Percentiles rank a stretch among this genome's conserved stretches.
Conservation (phyloP, 2,888 invertebrate species). For the Linyphia triangularis region DNA sequence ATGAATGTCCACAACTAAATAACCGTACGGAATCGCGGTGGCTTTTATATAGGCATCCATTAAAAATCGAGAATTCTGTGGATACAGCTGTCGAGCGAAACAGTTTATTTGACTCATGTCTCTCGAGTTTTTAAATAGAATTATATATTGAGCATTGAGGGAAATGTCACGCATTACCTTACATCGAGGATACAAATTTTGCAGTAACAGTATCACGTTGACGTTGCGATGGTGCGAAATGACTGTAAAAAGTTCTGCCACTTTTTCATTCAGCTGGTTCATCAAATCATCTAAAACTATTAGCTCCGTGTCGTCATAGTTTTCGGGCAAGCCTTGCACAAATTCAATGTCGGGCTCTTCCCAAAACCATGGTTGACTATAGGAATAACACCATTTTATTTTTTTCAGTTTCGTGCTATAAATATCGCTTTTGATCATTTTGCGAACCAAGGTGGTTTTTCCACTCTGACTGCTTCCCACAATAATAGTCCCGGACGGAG, state of each 20-base stretch:
- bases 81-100: slow-evolving; percentile 38
- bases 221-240: slow-evolving; percentile 38
- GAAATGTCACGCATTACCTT: slow-evolving; percentile 53
- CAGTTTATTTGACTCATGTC: slow-evolving; percentile 45
- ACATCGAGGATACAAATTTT: slow-evolving; percentile 48
- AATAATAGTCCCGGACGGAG: slow-evolving; percentile 1
- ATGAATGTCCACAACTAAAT: slow-evolving; percentile 75
- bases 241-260: slow-evolving; percentile 30
- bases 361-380: slow-evolving; percentile 36
- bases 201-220: slow-evolving; percentile 23
- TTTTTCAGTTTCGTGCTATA: slow-evolving; percentile 21
- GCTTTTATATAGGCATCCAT: slow-evolving; percentile 72
- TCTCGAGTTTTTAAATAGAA: slow-evolving; percentile 53
- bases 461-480: background rate
- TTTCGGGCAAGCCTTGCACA: slow-evolving; percentile 20
- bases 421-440: slow-evolving; percentile 1
- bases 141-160: slow-evolving; percentile 41
- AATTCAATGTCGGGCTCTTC: slow-evolving; percentile 24
- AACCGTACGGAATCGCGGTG: slow-evolving; percentile 68
- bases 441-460: slow-evolving; percentile 27
- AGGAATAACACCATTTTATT: slow-evolving; percentile 37
- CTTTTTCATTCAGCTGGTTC: slow-evolving; percentile 11
- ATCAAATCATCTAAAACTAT: slow-evolving; percentile 42
- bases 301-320: background rate
- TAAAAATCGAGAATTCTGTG: slow-evolving; percentile 30